Percentiles rank a stretch among this genome's conserved stretches.
phyloP scores from a whole-genome alignment of 2,797 vertebrate species.

The Alca torda region DNA sequence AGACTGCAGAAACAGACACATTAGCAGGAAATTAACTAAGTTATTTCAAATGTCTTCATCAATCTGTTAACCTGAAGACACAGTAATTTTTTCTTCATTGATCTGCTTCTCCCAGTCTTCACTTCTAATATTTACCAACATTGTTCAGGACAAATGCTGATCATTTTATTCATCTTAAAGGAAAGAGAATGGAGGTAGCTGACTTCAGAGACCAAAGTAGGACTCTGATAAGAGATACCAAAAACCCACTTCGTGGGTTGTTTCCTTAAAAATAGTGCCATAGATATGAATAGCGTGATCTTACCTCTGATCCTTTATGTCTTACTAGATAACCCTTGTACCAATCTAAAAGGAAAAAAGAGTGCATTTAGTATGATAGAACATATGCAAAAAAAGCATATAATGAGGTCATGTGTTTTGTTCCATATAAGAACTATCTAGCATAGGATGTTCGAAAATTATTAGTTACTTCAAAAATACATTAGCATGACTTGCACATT shows the following conservation, averaged over 20 bases:
- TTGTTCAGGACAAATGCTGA: background rate
- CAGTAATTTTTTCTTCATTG: background rate
- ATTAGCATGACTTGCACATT: background rate
- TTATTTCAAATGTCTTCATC: background rate
- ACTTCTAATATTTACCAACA: background rate
- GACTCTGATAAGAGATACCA: background rate
- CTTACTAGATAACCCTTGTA: slow-evolving; percentile 88
- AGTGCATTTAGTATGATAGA: background rate
- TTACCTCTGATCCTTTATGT: slow-evolving; percentile 87
- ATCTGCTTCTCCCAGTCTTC: background rate
- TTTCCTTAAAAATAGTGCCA: background rate
- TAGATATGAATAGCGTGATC: background rate
- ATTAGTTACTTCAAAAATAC: background rate
- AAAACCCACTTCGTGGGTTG: fast-evolving
- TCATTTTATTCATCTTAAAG: background rate
- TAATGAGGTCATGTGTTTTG: fast-evolving
- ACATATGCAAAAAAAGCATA: background rate
- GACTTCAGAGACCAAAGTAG: background rate
- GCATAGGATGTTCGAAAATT: background rate
- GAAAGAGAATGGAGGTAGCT: background rate
- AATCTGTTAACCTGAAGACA: background rate
- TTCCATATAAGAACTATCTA: background rate
- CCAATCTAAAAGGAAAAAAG: slow-evolving; percentile 84
- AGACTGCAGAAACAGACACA: background rate
- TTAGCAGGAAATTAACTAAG: background rate